Conservation (phyloP, 1,140 invertebrate species). For the Diorhabda carinulata region DNA sequence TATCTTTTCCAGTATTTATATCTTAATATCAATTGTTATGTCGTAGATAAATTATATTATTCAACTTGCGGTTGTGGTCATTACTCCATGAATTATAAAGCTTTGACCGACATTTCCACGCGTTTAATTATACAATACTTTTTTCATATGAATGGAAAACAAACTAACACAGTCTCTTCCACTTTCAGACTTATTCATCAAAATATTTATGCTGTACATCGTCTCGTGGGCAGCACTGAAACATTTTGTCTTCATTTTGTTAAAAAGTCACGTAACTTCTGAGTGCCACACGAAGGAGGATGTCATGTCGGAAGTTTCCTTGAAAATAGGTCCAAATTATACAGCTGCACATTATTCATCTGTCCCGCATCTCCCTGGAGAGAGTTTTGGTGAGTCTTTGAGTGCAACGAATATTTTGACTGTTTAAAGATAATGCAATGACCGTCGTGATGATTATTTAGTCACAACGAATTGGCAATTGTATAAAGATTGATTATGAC, state of each 20-base stretch:
- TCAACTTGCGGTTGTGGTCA: too few species aligned
- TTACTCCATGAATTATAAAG: too few species aligned
- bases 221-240: neutral
- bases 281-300: neutral
- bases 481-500: too few species aligned
- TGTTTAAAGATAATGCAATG: neutral
- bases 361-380: neutral
- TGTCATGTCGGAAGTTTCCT: neutral
- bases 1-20: too few species aligned
- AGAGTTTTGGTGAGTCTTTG: neutral
- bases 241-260: neutral
- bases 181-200: neutral
- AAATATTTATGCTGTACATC: neutral
- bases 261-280: neutral
- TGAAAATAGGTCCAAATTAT: neutral
- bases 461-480: too few species aligned
- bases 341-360: slow-evolving; percentile 2
- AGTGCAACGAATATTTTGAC: neutral
- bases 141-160: too few species aligned
- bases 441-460: too few species aligned
- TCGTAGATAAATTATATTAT: too few species aligned
- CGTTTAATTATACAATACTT: too few species aligned
- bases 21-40: too few species aligned
- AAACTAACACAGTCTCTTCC: neutral
- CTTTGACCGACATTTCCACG: too few species aligned